A percentile compares a stretch with the other conserved stretches of the same genome.
phyloP scores from a whole-genome alignment of 2,113 vertebrate species.

The Gallinago paraguaiae region DNA sequence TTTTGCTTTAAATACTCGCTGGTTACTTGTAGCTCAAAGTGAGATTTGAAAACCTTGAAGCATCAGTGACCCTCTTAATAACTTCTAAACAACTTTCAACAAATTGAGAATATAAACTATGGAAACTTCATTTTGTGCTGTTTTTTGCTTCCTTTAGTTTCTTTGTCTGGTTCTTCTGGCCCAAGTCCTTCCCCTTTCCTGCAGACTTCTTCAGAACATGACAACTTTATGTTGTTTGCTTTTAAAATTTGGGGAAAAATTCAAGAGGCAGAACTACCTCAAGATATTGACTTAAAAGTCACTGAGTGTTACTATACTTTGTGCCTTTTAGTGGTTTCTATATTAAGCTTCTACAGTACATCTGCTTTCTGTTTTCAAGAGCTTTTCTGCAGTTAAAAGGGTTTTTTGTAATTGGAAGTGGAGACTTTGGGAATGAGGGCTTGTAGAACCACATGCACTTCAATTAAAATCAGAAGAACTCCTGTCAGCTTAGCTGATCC shows the following conservation, averaged over 20 bases:
- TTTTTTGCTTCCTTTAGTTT: background rate
- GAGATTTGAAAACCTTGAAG: background rate
- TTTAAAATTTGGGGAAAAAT: background rate
- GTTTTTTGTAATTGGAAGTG: background rate
- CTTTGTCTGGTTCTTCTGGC: background rate
- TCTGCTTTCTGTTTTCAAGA: constrained; percentile 1
- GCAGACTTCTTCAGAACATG: background rate
- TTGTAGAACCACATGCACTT: background rate
- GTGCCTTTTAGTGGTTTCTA: background rate
- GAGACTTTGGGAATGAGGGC: background rate
- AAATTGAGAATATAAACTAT: background rate
- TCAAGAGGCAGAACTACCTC: background rate
- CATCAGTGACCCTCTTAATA: background rate
- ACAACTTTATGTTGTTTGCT: background rate
- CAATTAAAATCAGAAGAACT: background rate
- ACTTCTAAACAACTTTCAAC: background rate
- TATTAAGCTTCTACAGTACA: background rate
- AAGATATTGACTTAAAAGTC: background rate
- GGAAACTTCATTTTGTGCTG: background rate
- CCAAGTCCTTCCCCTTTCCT: background rate
- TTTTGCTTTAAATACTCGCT: background rate
- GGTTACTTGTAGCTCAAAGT: background rate
- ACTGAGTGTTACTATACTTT: background rate
- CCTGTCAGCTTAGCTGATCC: background rate
- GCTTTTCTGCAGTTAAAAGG: background rate